A percentile compares a stretch with the other conserved stretches of the same genome.
These are phyloP conservation scores for Entelurus aequoreus DNA, from an alignment of 2,113 vertebrate species.

Conservation along the genomic window DNA sequence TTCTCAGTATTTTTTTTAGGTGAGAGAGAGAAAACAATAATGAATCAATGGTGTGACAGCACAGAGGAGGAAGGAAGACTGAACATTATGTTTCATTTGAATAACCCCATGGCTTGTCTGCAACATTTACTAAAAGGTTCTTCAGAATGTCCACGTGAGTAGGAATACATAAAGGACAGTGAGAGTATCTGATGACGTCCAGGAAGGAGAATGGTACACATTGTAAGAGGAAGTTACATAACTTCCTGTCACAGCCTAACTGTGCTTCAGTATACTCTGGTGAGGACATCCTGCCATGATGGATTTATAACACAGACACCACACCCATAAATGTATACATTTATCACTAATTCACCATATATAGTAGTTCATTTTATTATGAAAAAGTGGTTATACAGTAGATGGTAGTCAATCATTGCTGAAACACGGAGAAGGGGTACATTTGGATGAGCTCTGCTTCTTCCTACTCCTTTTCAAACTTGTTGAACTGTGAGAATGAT, in stretches of 20 bases:
- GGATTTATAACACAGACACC: not conserved
- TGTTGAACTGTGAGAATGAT: no score
- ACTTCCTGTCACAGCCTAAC: not conserved
- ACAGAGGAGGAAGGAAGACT: conserved; percentile 55
- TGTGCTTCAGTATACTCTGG: not conserved
- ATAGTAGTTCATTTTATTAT: no score
- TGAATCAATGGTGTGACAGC: conserved; percentile 33
- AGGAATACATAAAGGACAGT: not conserved
- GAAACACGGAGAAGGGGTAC: no score
- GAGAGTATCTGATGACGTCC: not conserved
- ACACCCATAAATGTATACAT: no score
- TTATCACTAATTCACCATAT: no score
- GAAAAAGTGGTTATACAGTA: no score
- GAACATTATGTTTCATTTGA: not conserved
- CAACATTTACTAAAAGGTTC: not conserved
- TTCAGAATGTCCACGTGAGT: conserved; percentile 1
- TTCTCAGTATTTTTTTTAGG: no score
- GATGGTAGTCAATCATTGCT: no score
- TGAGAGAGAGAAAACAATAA: not conserved
- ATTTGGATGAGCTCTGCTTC: no score
- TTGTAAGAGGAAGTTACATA: conserved; percentile 47
- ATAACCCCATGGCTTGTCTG: not conserved
- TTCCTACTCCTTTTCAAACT: no score
- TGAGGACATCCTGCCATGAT: not conserved
- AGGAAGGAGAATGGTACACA: conserved; percentile 19